Evolutionary conservation across 1,140 invertebrate genomes (phyloP).

Genomic region (Coptotermes formosanus): DNA sequence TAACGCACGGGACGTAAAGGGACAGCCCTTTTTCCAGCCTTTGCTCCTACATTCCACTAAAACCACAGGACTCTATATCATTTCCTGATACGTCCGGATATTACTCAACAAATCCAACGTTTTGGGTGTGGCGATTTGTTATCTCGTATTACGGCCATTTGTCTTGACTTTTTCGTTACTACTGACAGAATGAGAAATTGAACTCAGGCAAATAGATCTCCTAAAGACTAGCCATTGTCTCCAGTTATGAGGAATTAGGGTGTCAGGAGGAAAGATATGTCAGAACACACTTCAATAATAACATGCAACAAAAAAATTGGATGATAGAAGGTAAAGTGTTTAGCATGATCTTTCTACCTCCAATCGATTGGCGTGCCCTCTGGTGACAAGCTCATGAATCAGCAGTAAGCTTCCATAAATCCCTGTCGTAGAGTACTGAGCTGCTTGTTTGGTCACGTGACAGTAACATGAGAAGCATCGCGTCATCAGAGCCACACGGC

Average conservation of each 20-base stretch:
- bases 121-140: constrained; percentile 15
- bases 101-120: background rate
- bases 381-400: constrained; percentile 15
- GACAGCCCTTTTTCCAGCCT: background rate
- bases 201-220: background rate
- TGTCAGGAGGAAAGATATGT: background rate
- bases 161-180: background rate
- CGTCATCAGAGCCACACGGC: background rate
- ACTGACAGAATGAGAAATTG: constrained; percentile 16
- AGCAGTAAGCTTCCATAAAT: constrained; percentile 12
- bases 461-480: background rate
- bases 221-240: background rate
- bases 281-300: constrained; percentile 1
- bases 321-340: background rate
- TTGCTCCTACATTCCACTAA: background rate
- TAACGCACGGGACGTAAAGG: background rate
- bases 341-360: background rate
- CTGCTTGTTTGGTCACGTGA: background rate
- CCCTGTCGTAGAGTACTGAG: background rate
- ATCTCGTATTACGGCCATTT: constrained; percentile 13
- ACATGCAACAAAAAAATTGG: background rate
- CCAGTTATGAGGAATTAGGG: background rate
- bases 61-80: background rate
- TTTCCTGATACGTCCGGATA: background rate
- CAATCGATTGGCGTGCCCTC: background rate